These are phyloP conservation scores for Ibidorhyncha struthersii DNA, from an alignment of 2,113 vertebrate species.

Conservation along the genomic window DNA sequence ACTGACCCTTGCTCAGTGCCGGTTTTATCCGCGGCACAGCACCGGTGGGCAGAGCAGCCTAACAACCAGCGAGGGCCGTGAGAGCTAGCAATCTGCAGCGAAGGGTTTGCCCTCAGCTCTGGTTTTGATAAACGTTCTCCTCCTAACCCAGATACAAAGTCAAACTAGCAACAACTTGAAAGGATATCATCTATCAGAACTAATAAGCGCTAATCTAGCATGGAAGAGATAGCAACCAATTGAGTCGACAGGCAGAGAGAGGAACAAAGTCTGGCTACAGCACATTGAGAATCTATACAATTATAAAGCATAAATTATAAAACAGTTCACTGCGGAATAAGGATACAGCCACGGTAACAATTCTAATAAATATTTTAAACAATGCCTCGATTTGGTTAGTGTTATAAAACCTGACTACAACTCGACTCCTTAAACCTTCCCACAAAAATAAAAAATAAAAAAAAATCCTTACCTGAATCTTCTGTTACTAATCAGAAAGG, in stretches of 20 bases:
- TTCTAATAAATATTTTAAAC: constrained; percentile 42
- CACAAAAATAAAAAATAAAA: background rate
- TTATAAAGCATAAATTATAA: constrained; percentile 47
- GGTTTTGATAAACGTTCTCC: background rate
- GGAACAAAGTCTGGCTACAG: constrained; percentile 13
- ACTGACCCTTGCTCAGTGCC: background rate
- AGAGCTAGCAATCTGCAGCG: background rate
- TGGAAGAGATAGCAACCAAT: constrained; percentile 23
- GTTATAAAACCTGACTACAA: background rate
- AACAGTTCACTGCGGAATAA: background rate
- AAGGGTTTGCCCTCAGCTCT: background rate
- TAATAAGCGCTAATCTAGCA: background rate
- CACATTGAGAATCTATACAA: background rate
- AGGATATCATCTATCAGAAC: constrained; percentile 36
- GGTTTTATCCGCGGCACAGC: background rate
- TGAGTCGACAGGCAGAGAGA: background rate
- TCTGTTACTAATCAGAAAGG: background rate
- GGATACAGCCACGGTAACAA: background rate
- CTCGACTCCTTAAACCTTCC: background rate
- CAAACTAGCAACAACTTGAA: constrained; percentile 27
- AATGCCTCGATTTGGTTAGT: background rate
- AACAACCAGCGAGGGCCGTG: background rate
- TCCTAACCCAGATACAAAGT: background rate
- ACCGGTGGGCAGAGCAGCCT: background rate
- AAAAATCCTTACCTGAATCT: background rate